Conservation (phyloP, 2,888 invertebrate species). For the Hydroisotoma schaefferi region DNA sequence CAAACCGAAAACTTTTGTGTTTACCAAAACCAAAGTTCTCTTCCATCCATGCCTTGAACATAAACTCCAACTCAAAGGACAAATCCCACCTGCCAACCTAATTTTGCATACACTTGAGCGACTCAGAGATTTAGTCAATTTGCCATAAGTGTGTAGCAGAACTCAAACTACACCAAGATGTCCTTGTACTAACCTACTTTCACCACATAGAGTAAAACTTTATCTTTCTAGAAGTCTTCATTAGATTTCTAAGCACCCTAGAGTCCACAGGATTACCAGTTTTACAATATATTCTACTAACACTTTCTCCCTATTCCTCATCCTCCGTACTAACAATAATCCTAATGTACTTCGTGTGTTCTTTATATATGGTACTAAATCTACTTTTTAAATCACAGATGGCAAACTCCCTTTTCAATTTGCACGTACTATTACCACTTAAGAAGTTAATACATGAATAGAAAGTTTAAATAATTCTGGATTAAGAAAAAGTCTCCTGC, state of each 20-base stretch:
- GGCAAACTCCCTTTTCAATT: constrained; percentile 3
- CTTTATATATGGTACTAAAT: too few relatives aligned
- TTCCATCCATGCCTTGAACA: too few relatives aligned
- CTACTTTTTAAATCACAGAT: constrained; percentile 14
- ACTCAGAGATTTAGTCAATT: background rate
- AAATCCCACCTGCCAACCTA: constrained; percentile 10
- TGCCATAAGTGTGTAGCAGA: background rate
- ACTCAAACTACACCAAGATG: background rate
- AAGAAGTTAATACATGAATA: constrained; percentile 12
- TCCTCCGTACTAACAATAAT: too few relatives aligned
- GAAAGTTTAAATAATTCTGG: constrained; percentile 15
- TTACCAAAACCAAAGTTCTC: background rate
- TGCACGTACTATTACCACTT: constrained; percentile 8
- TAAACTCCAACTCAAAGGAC: too few relatives aligned
- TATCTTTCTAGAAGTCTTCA: too few relatives aligned
- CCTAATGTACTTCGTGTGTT: too few relatives aligned
- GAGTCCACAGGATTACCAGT: too few relatives aligned
- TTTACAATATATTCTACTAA: too few relatives aligned
- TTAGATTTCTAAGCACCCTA: too few relatives aligned
- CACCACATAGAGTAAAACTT: too few relatives aligned
- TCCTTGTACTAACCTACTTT: background rate
- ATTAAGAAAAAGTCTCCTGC: background rate
- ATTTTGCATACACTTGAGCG: background rate
- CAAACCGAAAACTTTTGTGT: constrained; percentile 14
- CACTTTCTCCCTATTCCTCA: background rate